phyloP scores from a whole-genome alignment of 1,140 invertebrate species.

The Drosophila serrata region DNA sequence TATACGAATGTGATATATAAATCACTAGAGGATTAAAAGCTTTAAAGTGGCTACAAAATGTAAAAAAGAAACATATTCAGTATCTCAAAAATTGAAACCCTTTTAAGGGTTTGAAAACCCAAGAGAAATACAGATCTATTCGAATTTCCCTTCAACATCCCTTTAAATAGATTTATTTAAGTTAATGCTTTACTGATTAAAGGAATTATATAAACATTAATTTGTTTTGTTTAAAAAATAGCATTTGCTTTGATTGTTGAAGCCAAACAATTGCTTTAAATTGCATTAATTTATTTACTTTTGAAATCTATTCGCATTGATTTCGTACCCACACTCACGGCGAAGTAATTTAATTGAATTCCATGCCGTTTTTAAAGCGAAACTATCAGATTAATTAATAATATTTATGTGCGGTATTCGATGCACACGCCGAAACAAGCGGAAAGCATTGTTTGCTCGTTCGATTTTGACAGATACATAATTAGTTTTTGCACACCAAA shows the following conservation, averaged over 20 bases:
- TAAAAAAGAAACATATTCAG: too few species aligned
- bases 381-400: constrained; percentile 57
- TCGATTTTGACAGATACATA: constrained; percentile 75
- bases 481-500: constrained; percentile 65
- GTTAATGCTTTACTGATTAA: background rate
- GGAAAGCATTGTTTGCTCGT: constrained; percentile 45
- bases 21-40: too few species aligned
- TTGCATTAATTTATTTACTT: background rate
- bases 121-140: too few species aligned
- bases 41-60: too few species aligned
- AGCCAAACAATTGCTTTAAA: background rate
- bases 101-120: too few species aligned
- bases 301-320: background rate
- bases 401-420: constrained; percentile 49
- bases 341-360: constrained; percentile 38
- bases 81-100: too few species aligned
- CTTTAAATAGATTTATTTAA: background rate
- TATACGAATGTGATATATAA: too few species aligned
- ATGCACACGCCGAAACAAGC: constrained; percentile 23
- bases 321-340: background rate
- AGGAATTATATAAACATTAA: background rate
- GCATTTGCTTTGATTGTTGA: background rate
- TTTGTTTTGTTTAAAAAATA: background rate
- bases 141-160: background rate
- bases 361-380: constrained; percentile 30